These are phyloP conservation scores for Uropetala carovei DNA, from an alignment of 2,888 invertebrate species.

Conservation along the genomic window DNA sequence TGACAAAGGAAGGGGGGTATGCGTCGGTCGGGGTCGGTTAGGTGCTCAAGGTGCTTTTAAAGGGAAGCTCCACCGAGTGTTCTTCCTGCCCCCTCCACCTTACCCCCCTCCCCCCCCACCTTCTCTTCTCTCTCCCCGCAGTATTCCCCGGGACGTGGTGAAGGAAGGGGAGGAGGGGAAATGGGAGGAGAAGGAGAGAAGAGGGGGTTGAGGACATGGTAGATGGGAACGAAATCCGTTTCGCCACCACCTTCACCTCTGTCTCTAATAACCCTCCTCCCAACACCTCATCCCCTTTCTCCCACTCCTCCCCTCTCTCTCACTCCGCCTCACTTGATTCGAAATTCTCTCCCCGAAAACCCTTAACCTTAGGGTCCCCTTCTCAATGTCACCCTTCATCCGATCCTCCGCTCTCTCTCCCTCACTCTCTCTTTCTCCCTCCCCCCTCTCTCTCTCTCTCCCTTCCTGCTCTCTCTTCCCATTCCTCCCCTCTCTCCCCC, in stretches of 20 bases:
- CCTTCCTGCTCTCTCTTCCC: neutral
- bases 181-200: neutral
- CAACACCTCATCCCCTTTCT: neutral
- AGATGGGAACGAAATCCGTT: constrained; percentile 23
- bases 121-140: no score
- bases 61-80: neutral
- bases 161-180: neutral
- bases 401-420: neutral
- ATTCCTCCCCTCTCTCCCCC: neutral
- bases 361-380: constrained; percentile 23
- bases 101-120: no score
- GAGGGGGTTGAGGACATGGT: neutral
- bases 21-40: neutral
- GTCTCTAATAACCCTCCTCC: neutral
- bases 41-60: neutral
- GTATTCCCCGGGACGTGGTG: neutral
- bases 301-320: neutral
- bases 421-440: neutral
- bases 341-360: constrained; percentile 39
- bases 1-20: neutral
- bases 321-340: constrained; percentile 15
- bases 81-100: no score
- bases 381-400: constrained; percentile 45
- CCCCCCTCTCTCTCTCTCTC: neutral
- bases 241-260: neutral